phyloP scores from a whole-genome alignment of 2,888 invertebrate genomes.

The Ephialtes manifestator region DNA sequence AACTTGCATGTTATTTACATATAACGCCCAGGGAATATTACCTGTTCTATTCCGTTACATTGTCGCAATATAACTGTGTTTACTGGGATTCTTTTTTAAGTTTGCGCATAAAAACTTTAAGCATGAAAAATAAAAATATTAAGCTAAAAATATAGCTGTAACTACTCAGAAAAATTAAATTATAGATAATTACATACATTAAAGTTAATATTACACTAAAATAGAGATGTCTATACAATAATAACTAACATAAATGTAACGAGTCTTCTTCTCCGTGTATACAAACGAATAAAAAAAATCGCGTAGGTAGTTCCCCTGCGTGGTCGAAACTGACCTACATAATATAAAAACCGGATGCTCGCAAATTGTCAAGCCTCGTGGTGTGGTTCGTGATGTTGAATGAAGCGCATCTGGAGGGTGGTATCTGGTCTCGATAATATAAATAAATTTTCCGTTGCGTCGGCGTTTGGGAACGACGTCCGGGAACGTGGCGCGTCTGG shows the following conservation, averaged over 20 bases:
- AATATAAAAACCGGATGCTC: constrained; percentile 21
- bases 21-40: too few species aligned
- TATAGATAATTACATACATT: too few species aligned
- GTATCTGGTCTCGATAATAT: constrained; percentile 24
- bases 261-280: background rate
- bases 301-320: background rate
- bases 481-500: background rate
- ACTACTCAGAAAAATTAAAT: too few species aligned
- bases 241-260: background rate
- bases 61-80: too few species aligned
- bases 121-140: too few species aligned
- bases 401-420: constrained; percentile 39
- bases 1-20: too few species aligned
- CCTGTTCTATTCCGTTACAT: too few species aligned
- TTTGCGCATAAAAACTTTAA: too few species aligned
- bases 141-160: too few species aligned
- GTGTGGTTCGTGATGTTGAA: constrained; percentile 17
- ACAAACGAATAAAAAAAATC: background rate
- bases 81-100: too few species aligned
- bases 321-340: constrained; percentile 41
- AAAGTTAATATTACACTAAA: too few species aligned
- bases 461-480: constrained; percentile 26
- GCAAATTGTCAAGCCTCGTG: constrained; percentile 9
- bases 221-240: background rate
- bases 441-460: constrained; percentile 51